Conservation (phyloP, 2,888 invertebrate genomes). For the Cataglyphis cursor region DNA sequence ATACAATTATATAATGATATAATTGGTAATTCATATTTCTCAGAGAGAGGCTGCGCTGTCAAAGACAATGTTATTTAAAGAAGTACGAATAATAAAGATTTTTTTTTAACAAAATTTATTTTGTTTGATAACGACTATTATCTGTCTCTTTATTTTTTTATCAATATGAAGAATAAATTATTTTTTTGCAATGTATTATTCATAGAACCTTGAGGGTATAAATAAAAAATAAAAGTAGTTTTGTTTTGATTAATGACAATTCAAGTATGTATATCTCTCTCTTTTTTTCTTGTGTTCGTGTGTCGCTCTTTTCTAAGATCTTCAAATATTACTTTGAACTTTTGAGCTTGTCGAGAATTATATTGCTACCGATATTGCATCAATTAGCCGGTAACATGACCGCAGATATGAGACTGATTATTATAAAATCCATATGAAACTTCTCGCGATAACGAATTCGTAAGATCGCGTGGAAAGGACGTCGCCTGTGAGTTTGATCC, state of each 20-base stretch:
- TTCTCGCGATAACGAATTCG: constrained; percentile 71
- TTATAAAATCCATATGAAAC: constrained; percentile 65
- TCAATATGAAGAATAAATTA: not conserved
- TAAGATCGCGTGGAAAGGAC: constrained; percentile 69
- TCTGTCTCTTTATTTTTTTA: not conserved
- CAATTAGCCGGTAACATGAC: constrained; percentile 62
- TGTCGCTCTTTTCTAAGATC: not conserved
- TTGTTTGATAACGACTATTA: not conserved
- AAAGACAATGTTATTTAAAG: constrained; percentile 15
- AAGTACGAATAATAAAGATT: not conserved
- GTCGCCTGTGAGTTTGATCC: constrained; percentile 82
- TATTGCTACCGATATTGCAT: constrained; percentile 19
- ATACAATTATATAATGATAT: not conserved
- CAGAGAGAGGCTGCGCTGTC: not conserved
- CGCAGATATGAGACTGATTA: constrained; percentile 62
- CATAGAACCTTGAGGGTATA: not conserved
- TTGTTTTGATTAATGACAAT: constrained; percentile 11
- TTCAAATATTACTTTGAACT: constrained; percentile 32
- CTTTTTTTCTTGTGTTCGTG: not conserved
- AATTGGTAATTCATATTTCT: not conserved
- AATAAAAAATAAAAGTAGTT: constrained; percentile 15
- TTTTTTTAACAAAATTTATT: not conserved
- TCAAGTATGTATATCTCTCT: not conserved
- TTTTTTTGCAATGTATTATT: not conserved
- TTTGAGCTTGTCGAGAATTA: constrained; percentile 46